phyloP scores from a whole-genome alignment of 2,888 invertebrate species.

The Oscheius sp. region DNA sequence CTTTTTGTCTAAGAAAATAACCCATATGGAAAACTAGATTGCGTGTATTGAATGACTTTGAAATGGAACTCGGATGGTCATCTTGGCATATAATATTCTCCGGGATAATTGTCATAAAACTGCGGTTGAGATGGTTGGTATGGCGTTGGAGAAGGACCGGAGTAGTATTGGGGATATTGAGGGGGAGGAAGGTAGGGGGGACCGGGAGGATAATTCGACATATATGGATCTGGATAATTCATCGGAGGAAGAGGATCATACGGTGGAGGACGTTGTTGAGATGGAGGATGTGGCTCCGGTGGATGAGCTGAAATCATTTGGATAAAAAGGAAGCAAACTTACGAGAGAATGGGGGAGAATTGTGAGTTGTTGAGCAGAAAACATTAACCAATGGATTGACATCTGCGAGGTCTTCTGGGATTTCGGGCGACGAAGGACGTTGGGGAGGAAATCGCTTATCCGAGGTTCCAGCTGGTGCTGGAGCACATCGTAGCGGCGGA shows the following conservation, averaged over 20 bases:
- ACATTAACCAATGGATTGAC: slow-evolving; percentile 21
- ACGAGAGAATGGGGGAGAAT: slow-evolving; percentile 17
- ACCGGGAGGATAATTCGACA: too few relatives aligned
- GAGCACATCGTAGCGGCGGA: slow-evolving; percentile 18
- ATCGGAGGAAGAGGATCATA: too few relatives aligned
- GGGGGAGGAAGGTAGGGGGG: too few relatives aligned
- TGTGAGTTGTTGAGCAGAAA: slow-evolving; percentile 17
- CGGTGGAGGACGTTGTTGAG: too few relatives aligned
- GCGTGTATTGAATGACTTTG: background rate
- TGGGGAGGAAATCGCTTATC: slow-evolving; percentile 13
- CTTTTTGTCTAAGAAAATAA: background rate
- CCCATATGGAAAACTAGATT: background rate
- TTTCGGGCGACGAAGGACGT: slow-evolving; percentile 5
- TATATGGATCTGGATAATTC: too few relatives aligned
- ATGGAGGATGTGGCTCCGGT: background rate
- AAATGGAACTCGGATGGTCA: background rate
- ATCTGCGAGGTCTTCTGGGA: slow-evolving; percentile 6
- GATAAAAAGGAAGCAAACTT: background rate
- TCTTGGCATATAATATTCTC: background rate
- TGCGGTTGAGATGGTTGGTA: background rate
- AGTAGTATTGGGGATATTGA: too few relatives aligned
- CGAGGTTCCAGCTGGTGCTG: slow-evolving; percentile 2
- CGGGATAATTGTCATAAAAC: background rate
- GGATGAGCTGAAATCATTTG: background rate
- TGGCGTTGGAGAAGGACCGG: background rate